Base-by-base conservation (phyloP, 2,888 invertebrate species). In the Pollenia griseotomentosa region DNA sequence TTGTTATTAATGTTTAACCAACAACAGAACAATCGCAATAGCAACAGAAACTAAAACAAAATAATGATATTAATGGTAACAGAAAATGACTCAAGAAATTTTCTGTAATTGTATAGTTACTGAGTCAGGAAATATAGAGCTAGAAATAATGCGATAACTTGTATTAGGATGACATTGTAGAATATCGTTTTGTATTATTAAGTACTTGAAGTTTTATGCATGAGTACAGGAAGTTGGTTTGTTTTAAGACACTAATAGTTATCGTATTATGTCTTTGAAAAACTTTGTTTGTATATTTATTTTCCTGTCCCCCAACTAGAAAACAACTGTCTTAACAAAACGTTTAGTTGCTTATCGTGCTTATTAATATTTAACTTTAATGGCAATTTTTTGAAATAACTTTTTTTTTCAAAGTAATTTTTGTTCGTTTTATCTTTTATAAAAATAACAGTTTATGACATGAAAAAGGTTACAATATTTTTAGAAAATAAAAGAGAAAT, bases 1-100 rank as follows among this genome's bases (percentile, higher is more conserved):
- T 78, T 78, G 68, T 48, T 68, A 48, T 68, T 78, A 78, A 78
- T 68, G 78, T 59, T 78, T 57, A 68, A 23, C 48, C 23, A 78
- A 78, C 48, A 48, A 48, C 40, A 51, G 2, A n/a, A 40, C 8
- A n/a, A 40, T 75, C 51, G n/a, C 51, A 33, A 33, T 6, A 63
- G 8, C 42, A 55, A 55, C 40, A 44, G 40, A 0, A 5, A 23
- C 12, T 19, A 57, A 57, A 57, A 19, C 19, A 23, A 57, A 57
- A 33, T 33, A 33, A 33, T 33, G 33, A 33, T 33, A 33, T 33
- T 57, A 57, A 57, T 59, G 59, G 2, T 14, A 59, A 59, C 7
- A 53, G 42, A 40, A 75, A 63, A 44, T 33, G 46, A 44, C 46
- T 68, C 57, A 57, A 19, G 19, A 61, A 48, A 61, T 59, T 57